Evolutionary conservation across 2,888 invertebrate genomes (phyloP), one percentile per base, ranked within the genome.

Genomic region (Palloptera scutellata): DNA sequence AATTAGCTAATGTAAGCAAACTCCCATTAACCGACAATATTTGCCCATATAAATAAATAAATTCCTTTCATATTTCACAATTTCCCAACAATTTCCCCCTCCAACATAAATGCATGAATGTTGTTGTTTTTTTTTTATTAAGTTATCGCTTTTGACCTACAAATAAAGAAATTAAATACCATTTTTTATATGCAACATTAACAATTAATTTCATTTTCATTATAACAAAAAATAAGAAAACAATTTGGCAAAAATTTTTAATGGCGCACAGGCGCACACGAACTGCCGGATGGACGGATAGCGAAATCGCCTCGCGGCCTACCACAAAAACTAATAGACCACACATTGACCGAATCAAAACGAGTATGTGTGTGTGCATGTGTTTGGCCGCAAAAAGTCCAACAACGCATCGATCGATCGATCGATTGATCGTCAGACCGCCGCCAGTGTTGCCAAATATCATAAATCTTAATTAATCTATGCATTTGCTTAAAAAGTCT

Each of bases 381-480:
- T 30, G 6, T 30, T 30, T 30, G 30, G 30, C 6, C 30, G 6
- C 30, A 30, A 30, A 30, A 30, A 6, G 2, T 30, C 30, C n/a
- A n/a, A n/a, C n/a, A 20, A 41, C 41, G 13, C 58, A 17, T 58
- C 17, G 6, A 59, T 45, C 13, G n/a, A 59, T 41, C 19, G n/a
- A n/a, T n/a, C n/a, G n/a, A n/a, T n/a, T n/a, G n/a, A n/a, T n/a
- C n/a, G n/a, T 30, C 42, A 63, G 62, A 43, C 15, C 54, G 54
- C 55, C 42, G 55, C 54, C 45, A 61, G 53, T 54, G 70, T 69
- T 74, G 74, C 74, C 76, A 76, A 76, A 72, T 74, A 73, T 62
- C 70, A 76, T 76, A 76, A 76, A 76, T 76, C 76, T 75, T 75
- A 76, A 76, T 76, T 76, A 74, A 74, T 75, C 73, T n/a, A n/a